Percentiles rank a stretch among this genome's conserved stretches.
Evolutionary conservation across 2,797 vertebrate species (phyloP).

Genomic region (Amblyopsis hoosieri): DNA sequence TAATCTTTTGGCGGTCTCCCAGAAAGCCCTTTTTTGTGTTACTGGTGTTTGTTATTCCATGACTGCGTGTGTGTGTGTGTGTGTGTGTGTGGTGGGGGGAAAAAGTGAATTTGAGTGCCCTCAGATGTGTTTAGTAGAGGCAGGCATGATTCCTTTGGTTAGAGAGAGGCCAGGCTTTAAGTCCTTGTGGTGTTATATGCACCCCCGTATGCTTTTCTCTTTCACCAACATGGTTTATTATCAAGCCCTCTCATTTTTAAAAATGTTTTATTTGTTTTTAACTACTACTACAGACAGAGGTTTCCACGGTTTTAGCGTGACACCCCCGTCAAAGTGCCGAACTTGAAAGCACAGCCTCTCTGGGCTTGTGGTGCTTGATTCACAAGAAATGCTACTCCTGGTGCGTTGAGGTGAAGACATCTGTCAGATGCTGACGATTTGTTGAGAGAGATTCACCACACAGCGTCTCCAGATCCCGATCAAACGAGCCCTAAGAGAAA

Average conservation of each 20-base stretch:
- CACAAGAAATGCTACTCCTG: constrained; percentile 21
- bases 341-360: constrained; percentile 30
- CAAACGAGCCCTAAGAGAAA: constrained; percentile 41
- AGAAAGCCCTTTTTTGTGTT: constrained; percentile 56
- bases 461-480: constrained; percentile 40
- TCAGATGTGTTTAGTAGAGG: too few species aligned
- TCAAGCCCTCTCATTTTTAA: constrained; percentile 44
- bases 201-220: too few species aligned
- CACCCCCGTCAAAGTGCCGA: constrained; percentile 10
- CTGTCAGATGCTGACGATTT: constrained; percentile 32
- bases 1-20: constrained; percentile 73
- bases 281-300: background rate
- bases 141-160: too few species aligned
- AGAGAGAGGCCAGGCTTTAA: too few species aligned
- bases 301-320: constrained; percentile 28
- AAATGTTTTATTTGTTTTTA: too few species aligned
- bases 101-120: too few species aligned
- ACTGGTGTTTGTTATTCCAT: constrained; percentile 73
- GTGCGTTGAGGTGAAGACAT: constrained; percentile 47
- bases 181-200: too few species aligned
- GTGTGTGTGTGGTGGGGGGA: constrained; percentile 47
- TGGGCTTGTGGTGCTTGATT: constrained; percentile 23
- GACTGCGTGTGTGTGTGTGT: constrained; percentile 36
- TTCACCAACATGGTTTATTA: constrained; percentile 56
- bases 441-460: constrained; percentile 36